Percentiles rank a stretch among this genome's conserved stretches.
Evolutionary conservation across 2,113 vertebrate genomes (phyloP).

Genomic region (Oryzias celebensis): DNA sequence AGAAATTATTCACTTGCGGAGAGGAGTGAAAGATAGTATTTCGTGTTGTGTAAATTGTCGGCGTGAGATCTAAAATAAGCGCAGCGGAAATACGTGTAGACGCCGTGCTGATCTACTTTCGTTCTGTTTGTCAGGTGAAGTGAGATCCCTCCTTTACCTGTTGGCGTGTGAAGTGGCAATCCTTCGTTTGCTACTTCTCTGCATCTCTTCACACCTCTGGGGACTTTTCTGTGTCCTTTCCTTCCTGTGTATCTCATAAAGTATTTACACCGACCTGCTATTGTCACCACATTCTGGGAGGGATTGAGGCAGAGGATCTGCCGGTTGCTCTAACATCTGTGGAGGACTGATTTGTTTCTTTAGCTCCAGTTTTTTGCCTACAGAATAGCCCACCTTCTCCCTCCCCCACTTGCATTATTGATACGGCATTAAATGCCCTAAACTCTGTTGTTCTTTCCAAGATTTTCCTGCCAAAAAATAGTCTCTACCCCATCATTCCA

Average conservation of each 20-base stretch:
- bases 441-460: constrained; percentile 36
- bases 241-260: constrained; percentile 48
- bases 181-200: neutral
- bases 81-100: constrained; percentile 18
- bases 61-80: constrained; percentile 59
- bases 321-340: constrained; percentile 61
- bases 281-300: constrained; percentile 35
- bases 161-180: constrained; percentile 40
- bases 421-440: constrained; percentile 61
- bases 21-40: constrained; percentile 59
- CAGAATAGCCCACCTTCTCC: constrained; percentile 1
- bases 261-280: constrained; percentile 50
- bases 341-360: constrained; percentile 38
- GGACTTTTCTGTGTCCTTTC: constrained; percentile 17
- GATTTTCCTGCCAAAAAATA: constrained; percentile 49
- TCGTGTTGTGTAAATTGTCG: constrained; percentile 49
- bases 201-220: neutral
- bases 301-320: constrained; percentile 63
- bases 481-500: constrained; percentile 50
- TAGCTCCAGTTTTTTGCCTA: constrained; percentile 7
- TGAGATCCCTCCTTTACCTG: constrained; percentile 37
- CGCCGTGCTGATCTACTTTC: constrained; percentile 38
- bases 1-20: constrained; percentile 66
- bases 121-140: constrained; percentile 39
- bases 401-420: constrained; percentile 16